phyloP scores from a whole-genome alignment of 2,888 invertebrate genomes.

The Nemotelus pantherinus region DNA sequence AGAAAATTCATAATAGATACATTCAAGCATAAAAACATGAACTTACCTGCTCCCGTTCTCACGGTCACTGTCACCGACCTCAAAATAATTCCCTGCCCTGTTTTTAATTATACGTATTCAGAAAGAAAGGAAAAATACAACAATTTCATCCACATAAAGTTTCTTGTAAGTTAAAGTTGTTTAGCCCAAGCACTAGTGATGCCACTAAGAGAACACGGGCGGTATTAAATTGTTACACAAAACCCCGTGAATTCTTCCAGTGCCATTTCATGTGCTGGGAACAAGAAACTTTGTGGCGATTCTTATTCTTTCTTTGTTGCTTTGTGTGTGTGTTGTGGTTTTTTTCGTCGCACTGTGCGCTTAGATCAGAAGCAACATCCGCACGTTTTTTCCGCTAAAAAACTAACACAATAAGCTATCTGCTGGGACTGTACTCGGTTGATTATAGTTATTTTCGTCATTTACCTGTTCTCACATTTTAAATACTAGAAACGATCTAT shows the following conservation, averaged over 20 bases:
- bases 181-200: conserved; percentile 64
- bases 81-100: too few relatives aligned
- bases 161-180: conserved; percentile 45
- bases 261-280: conserved; percentile 70
- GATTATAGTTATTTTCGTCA: conserved; percentile 36
- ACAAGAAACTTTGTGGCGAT: conserved; percentile 29
- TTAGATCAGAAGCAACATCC: not conserved
- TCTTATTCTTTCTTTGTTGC: conserved; percentile 10
- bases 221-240: conserved; percentile 59
- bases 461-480: conserved; percentile 36
- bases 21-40: too few relatives aligned
- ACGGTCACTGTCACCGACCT: too few relatives aligned
- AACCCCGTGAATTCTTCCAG: conserved; percentile 74
- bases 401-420: conserved; percentile 38
- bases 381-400: conserved; percentile 22
- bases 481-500: conserved; percentile 39
- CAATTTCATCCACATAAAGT: not conserved
- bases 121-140: not conserved
- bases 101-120: too few relatives aligned
- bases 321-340: not conserved
- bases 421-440: conserved; percentile 11
- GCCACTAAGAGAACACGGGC: conserved; percentile 68
- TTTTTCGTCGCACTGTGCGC: not conserved
- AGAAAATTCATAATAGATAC: too few relatives aligned
- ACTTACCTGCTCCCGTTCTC: too few relatives aligned